Evolutionary conservation across 37 sponge, comb jelly and placozoan genomes (phyloP).

Genomic region (Theonella swinhoei): DNA sequence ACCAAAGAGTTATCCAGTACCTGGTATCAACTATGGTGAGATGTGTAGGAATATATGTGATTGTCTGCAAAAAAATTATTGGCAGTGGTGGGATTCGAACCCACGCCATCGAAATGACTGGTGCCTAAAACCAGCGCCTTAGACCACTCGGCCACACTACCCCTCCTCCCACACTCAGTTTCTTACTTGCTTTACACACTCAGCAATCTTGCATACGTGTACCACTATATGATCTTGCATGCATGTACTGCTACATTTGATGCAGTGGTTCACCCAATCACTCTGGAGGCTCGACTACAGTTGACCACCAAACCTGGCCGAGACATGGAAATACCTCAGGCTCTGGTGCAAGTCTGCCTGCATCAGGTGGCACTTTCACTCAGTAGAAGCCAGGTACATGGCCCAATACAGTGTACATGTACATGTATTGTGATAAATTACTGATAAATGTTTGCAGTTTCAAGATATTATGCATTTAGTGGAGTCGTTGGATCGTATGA

Average conservation of each 20-base stretch:
- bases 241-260: no score
- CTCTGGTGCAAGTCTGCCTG: conserved; percentile 46
- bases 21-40: conserved; percentile 36
- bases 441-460: no score
- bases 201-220: no score
- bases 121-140: no score
- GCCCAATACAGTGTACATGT: not conserved
- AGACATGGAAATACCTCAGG: conserved; percentile 50
- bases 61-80: no score
- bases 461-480: not conserved
- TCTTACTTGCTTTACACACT: no score
- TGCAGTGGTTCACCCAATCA: conserved; percentile 49
- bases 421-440: not conserved
- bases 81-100: no score
- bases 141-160: no score
- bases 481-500: conserved; percentile 48
- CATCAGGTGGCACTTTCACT: conserved; percentile 51
- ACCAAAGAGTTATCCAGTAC: not conserved
- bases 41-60: no score
- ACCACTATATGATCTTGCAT: no score
- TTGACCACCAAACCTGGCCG: conserved; percentile 52
- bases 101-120: no score
- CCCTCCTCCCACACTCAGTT: not conserved
- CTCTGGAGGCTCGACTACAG: conserved; percentile 44
- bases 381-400: conserved; percentile 66